These are phyloP conservation scores for Alviniconcha strummeri DNA, from an alignment of 2,888 invertebrate species.

Conservation along the genomic window DNA sequence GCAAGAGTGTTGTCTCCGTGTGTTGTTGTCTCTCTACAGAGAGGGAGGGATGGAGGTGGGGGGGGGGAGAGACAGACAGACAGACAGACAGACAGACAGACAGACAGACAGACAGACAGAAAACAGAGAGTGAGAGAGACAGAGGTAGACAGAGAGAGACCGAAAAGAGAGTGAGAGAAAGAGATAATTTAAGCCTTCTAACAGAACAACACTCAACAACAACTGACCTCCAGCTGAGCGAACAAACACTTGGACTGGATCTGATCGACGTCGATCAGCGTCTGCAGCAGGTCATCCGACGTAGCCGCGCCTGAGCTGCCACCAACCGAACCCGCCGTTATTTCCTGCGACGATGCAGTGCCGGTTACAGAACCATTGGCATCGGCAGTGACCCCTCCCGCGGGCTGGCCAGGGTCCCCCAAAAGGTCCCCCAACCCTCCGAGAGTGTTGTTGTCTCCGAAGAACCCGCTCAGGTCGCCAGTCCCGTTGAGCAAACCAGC, in stretches of 20 bases:
- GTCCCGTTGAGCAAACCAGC: neutral
- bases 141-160: neutral
- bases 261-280: neutral
- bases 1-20: too few species aligned
- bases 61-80: neutral
- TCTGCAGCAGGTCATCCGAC: neutral
- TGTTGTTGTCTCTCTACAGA: too few species aligned
- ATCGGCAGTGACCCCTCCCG: neutral
- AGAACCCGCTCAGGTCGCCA: neutral
- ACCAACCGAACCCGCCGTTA: too few species aligned
- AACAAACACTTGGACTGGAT: neutral
- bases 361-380: neutral
- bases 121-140: neutral
- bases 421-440: too few species aligned
- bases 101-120: neutral
- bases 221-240: conserved; percentile 9
- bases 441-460: too few species aligned
- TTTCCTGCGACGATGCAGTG: too few species aligned
- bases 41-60: too few species aligned
- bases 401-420: too few species aligned
- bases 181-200: too few species aligned
- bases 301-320: too few species aligned
- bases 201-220: neutral
- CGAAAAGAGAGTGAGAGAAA: neutral
- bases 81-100: neutral